Conservation (phyloP, 2,797 vertebrate genomes). For the Pangasius larnaudii region DNA sequence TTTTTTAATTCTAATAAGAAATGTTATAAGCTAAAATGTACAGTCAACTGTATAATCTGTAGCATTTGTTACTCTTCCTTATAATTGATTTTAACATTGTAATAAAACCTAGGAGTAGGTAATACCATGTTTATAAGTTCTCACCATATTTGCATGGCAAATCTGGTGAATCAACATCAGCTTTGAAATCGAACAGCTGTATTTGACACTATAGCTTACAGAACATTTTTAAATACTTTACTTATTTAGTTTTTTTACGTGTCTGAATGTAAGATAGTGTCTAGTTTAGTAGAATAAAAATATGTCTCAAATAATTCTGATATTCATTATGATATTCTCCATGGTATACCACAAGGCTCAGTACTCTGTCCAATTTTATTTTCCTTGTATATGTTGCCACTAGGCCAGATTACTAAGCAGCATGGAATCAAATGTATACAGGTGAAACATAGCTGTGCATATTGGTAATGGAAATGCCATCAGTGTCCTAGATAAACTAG, state of each 20-base stretch:
- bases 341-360: conserved; percentile 8
- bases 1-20: not conserved
- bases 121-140: not conserved
- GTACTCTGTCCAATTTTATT: not conserved
- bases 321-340: not conserved
- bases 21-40: not conserved
- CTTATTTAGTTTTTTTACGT: not conserved
- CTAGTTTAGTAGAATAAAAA: not conserved
- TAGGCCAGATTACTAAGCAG: not conserved
- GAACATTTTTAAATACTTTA: not conserved
- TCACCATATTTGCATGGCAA: not conserved
- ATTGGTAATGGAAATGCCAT: not conserved
- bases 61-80: not conserved
- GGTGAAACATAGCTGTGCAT: not conserved
- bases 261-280: not conserved
- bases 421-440: not conserved
- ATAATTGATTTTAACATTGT: not conserved
- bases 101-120: not conserved
- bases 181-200: not conserved
- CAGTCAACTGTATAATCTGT: not conserved
- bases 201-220: not conserved
- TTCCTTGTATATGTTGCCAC: not conserved
- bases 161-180: not conserved
- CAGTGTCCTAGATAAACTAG: not conserved
- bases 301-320: not conserved